These are phyloP conservation scores for Eretmocerus hayati DNA, from an alignment of 2,888 invertebrate genomes.

Conservation along the genomic window DNA sequence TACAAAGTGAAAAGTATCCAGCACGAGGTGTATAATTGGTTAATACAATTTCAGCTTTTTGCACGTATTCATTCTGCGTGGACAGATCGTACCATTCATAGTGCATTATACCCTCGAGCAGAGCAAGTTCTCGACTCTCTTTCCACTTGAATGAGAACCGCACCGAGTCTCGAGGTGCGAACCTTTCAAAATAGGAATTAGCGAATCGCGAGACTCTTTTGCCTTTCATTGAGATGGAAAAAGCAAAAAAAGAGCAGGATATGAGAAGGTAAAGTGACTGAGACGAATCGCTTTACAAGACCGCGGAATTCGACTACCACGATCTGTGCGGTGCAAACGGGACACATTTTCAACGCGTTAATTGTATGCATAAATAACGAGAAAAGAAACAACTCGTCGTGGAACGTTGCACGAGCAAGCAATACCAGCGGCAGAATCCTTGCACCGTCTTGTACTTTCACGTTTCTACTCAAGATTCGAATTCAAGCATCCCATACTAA, in stretches of 20 bases:
- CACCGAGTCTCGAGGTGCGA: conserved; percentile 11
- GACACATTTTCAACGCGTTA: conserved; percentile 13
- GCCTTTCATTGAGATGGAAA: neutral
- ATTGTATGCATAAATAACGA: conserved; percentile 10
- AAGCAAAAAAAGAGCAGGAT: neutral
- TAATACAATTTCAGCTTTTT: conserved; percentile 19
- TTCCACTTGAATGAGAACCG: neutral
- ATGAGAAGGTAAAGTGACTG: neutral
- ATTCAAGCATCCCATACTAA: too few species aligned
- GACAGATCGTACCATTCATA: conserved; percentile 14
- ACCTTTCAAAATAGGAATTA: conserved; percentile 19
- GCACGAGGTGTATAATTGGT: conserved; percentile 16
- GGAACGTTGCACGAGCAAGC: too few species aligned
- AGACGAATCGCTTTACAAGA: conserved; percentile 3
- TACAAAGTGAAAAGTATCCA: conserved; percentile 7
- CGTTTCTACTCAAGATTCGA: too few species aligned
- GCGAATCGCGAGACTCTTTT: conserved; percentile 8
- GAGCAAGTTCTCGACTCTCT: neutral
- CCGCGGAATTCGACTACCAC: conserved; percentile 10
- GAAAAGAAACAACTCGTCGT: too few species aligned
- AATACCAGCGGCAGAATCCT: too few species aligned
- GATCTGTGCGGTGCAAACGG: neutral
- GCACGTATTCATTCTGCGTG: neutral
- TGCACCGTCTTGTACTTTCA: too few species aligned
- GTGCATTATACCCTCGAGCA: conserved; percentile 13